Evolutionary conservation across 1,140 invertebrate species (phyloP).

Genomic region (Hyles euphorbiae): DNA sequence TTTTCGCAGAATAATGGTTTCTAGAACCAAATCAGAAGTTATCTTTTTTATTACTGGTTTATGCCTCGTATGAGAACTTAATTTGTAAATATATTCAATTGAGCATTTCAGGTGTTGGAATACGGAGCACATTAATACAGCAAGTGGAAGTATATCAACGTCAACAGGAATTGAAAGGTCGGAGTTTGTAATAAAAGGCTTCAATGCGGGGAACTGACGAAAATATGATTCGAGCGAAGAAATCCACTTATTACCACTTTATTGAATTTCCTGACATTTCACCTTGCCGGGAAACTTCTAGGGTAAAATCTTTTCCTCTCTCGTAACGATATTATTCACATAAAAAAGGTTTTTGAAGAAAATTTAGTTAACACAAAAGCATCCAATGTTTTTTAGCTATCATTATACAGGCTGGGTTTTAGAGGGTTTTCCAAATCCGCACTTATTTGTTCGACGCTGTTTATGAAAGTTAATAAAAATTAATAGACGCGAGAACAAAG

Average conservation of each 20-base stretch:
- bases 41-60: too few relatives aligned
- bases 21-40: too few relatives aligned
- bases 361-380: constrained; percentile 12
- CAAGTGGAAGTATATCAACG: too few relatives aligned
- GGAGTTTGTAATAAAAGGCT: constrained; percentile 32
- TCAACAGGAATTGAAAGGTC: too few relatives aligned
- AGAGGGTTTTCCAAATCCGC: not conserved
- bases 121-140: too few relatives aligned
- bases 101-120: too few relatives aligned
- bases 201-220: constrained; percentile 31
- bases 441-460: not conserved
- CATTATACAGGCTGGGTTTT: too few relatives aligned
- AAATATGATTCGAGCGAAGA: constrained; percentile 42
- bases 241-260: constrained; percentile 56
- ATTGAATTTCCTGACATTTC: constrained; percentile 52
- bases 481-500: constrained; percentile 4
- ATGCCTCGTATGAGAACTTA: too few relatives aligned
- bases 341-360: constrained; percentile 19
- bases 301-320: constrained; percentile 29
- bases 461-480: constrained; percentile 1
- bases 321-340: constrained; percentile 30
- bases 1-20: too few relatives aligned
- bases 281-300: constrained; percentile 30
- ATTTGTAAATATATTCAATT: too few relatives aligned
- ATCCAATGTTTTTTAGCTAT: too few relatives aligned